phyloP scores from a whole-genome alignment of 35 echinoderm and acorn worm species.

The Lytechinus variegatus region DNA sequence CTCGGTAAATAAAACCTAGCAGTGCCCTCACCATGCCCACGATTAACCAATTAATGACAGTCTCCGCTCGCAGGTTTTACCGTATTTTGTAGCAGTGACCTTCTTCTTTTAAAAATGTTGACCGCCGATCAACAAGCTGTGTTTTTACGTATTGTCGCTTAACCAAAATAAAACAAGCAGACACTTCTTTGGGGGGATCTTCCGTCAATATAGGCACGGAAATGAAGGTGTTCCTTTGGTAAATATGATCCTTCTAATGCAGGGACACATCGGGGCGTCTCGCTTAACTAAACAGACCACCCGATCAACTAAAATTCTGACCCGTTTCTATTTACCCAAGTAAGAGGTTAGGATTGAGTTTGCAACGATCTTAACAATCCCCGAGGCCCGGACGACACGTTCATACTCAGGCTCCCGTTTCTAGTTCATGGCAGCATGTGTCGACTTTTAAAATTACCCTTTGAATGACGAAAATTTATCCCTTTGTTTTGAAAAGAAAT shows the following conservation, averaged over 20 bases:
- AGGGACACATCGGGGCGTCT: not conserved
- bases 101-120: not conserved
- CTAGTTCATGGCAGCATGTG: no score
- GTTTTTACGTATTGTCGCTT: not conserved
- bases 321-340: not conserved
- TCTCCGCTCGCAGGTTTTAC: not conserved
- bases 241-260: not conserved
- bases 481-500: not conserved
- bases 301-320: not conserved
- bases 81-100: not conserved
- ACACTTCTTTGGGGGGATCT: not conserved
- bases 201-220: not conserved
- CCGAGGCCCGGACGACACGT: not conserved
- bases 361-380: not conserved
- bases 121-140: not conserved
- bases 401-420: not conserved
- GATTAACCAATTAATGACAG: not conserved
- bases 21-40: no score
- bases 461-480: not conserved
- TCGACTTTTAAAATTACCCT: no score
- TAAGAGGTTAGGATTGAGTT: slow-evolving; percentile 13
- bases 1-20: no score
- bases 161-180: not conserved
- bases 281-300: not conserved
- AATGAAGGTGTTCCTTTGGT: not conserved